phyloP scores from a whole-genome alignment of 1,140 invertebrate genomes.

The Lordiphosa mommai region DNA sequence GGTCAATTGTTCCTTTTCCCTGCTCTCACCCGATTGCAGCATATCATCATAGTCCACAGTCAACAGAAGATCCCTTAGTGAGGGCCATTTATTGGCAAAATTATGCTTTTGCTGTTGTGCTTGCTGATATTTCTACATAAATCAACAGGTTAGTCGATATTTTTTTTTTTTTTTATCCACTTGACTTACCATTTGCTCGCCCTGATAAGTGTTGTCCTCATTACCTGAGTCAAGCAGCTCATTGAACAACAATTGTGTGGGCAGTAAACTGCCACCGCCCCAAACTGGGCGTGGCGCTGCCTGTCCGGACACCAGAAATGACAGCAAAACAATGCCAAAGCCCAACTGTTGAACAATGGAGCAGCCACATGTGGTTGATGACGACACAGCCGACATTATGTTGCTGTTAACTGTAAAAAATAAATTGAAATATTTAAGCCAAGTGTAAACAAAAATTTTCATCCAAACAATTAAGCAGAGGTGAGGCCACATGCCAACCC shows the following conservation, averaged over 20 bases:
- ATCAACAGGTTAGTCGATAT: not conserved
- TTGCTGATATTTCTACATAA: constrained; percentile 25
- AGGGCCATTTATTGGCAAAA: constrained; percentile 61
- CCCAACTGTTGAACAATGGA: constrained; percentile 46
- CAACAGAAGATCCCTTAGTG: constrained; percentile 50
- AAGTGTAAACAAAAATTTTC: constrained; percentile 7
- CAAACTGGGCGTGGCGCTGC: constrained; percentile 34
- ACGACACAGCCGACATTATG: constrained; percentile 29
- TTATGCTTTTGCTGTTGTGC: constrained; percentile 32
- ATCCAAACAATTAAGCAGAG: constrained; percentile 45
- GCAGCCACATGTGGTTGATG: constrained; percentile 28
- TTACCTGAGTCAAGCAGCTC: constrained; percentile 40
- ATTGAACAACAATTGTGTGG: constrained; percentile 52
- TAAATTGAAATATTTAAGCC: not conserved
- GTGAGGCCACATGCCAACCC: constrained; percentile 8
- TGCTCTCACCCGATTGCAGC: constrained; percentile 26
- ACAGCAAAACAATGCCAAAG: constrained; percentile 62
- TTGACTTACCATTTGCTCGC: constrained; percentile 51
- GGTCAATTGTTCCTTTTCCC: constrained; percentile 21
- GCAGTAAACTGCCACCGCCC: constrained; percentile 7
- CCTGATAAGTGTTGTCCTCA: constrained; percentile 48
- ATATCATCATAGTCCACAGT: constrained; percentile 57
- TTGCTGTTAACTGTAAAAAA: constrained; percentile 20
- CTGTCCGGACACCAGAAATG: constrained; percentile 47
- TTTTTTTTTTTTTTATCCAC: not conserved